Conservation (phyloP, 2,113 vertebrate species). For the Blennius ocellaris region DNA sequence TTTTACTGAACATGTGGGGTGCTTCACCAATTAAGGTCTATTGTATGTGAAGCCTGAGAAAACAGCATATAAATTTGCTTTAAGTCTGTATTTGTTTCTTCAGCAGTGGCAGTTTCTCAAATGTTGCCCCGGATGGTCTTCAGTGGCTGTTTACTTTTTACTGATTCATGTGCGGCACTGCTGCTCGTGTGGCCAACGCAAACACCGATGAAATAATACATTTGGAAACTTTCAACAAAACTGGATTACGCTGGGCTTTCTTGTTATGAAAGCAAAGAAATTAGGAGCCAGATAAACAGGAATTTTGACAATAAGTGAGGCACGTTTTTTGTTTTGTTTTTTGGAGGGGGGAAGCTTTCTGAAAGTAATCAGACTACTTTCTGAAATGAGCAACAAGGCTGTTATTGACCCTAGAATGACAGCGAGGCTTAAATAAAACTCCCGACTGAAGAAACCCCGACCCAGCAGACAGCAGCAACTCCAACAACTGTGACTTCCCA, state of each 20-base stretch:
- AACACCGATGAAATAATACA: slow-evolving; percentile 74
- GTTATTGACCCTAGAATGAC: neutral
- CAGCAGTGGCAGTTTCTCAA: slow-evolving; percentile 62
- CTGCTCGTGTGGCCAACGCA: slow-evolving; percentile 63
- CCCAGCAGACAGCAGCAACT: slow-evolving; percentile 22
- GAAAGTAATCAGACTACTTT: slow-evolving; percentile 8
- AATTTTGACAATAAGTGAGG: slow-evolving; percentile 32
- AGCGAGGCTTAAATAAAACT: neutral
- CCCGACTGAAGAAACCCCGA: neutral
- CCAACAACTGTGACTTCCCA: slow-evolving; percentile 33
- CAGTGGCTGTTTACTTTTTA: slow-evolving; percentile 58
- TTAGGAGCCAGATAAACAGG: slow-evolving; percentile 63
- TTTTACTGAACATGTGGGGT: slow-evolving; percentile 48
- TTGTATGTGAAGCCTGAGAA: slow-evolving; percentile 63
- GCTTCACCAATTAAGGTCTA: slow-evolving; percentile 58
- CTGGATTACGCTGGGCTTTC: slow-evolving; percentile 49
- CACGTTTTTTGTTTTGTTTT: neutral
- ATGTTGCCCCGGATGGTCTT: slow-evolving; percentile 56
- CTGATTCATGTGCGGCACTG: slow-evolving; percentile 54
- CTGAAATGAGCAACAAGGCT: neutral
- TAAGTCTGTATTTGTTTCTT: slow-evolving; percentile 73
- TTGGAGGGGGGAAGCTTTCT: slow-evolving; percentile 2
- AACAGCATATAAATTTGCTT: slow-evolving; percentile 67
- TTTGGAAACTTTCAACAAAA: slow-evolving; percentile 68
- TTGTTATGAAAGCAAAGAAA: slow-evolving; percentile 62